These are phyloP conservation scores for Heterodera filipjevi DNA, from an alignment of 2,888 invertebrate species.

Conservation along the genomic window DNA sequence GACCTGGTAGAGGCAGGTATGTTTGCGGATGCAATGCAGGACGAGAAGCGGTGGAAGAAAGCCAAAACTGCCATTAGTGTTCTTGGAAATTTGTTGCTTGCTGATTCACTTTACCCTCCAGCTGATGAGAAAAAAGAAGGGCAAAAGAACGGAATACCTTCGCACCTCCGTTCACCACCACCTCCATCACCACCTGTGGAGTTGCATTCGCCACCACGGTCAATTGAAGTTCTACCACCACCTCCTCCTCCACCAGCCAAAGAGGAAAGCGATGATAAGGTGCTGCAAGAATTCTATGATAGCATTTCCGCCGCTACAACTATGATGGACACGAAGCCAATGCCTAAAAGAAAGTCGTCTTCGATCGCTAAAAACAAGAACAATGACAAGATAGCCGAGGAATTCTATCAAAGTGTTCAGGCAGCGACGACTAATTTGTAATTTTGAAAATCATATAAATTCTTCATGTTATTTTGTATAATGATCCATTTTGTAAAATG, in stretches of 20 bases:
- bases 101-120: not conserved
- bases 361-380: not conserved
- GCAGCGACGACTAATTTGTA: not conserved
- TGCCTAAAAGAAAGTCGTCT: no score
- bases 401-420: not conserved
- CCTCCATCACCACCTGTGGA: not conserved
- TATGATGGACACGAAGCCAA: not conserved
- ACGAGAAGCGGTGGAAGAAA: not conserved
- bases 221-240: not conserved
- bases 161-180: not conserved
- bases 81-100: not conserved
- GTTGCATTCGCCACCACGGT: no score
- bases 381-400: not conserved
- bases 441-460: no score
- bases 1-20: no score
- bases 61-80: not conserved
- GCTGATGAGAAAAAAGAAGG: not conserved
- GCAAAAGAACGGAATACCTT: no score
- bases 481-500: no score
- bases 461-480: no score
- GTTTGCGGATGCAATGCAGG: not conserved
- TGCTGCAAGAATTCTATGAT: conserved; percentile 12
- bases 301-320: not conserved
- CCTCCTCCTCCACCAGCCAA: no score
- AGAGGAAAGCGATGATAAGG: not conserved